Evolutionary conservation across 2,888 invertebrate genomes (phyloP).

Genomic region (Hetaerina titia): DNA sequence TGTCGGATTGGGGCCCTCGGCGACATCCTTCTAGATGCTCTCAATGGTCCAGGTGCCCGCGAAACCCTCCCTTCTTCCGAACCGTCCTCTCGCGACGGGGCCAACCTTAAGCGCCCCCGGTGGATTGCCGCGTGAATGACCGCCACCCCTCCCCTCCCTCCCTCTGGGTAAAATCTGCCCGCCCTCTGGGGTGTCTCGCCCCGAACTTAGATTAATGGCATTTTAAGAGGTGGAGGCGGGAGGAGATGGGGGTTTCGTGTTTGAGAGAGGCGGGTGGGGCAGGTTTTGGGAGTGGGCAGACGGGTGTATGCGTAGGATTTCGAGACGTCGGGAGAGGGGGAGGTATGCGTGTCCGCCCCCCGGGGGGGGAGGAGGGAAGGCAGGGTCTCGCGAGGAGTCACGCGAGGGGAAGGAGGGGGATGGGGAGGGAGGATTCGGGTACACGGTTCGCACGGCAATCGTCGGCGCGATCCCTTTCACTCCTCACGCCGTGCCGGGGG

Average conservation of each 20-base stretch:
- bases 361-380: not conserved
- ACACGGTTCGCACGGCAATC: constrained; percentile 3
- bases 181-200: not conserved
- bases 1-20: too few species aligned
- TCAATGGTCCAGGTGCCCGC: too few species aligned
- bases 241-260: not conserved
- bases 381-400: not conserved
- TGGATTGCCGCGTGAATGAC: not conserved
- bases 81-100: too few species aligned
- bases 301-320: too few species aligned
- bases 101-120: not conserved
- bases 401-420: not conserved
- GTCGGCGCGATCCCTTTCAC: not conserved
- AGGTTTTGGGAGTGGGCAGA: too few species aligned
- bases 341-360: too few species aligned
- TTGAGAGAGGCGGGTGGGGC: too few species aligned
- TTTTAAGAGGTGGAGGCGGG: not conserved
- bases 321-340: too few species aligned
- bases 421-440: not conserved
- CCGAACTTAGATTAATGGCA: constrained; percentile 10
- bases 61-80: too few species aligned
- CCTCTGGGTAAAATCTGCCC: not conserved
- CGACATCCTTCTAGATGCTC: too few species aligned
- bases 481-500: not conserved
- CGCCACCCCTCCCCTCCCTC: not conserved